Percentiles rank a stretch among this genome's conserved stretches.
These are phyloP conservation scores for Chionomys nivalis DNA, from an alignment of 2,113 vertebrate species.

Conservation along the genomic window DNA sequence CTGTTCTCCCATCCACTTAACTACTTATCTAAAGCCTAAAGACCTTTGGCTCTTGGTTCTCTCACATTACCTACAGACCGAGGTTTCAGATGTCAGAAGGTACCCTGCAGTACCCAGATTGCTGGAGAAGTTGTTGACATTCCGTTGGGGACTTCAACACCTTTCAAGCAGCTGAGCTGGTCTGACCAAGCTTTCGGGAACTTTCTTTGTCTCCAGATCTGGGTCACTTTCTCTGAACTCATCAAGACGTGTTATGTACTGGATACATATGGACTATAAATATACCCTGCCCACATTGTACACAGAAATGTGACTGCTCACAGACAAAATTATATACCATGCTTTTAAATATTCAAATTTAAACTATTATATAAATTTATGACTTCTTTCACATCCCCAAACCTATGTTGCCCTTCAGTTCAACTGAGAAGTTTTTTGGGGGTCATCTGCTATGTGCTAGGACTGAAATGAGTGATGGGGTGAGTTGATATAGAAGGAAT, in stretches of 20 bases:
- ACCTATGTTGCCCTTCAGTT: not conserved
- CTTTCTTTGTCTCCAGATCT: not conserved
- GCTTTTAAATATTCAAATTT: conserved; percentile 27
- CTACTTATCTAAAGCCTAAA: not conserved
- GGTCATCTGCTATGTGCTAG: not conserved
- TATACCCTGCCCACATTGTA: not conserved
- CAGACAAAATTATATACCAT: not conserved
- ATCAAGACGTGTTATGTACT: not conserved
- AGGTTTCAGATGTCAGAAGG: not conserved
- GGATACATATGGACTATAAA: not conserved
- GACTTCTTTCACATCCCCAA: conserved; percentile 36
- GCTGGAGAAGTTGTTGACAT: not conserved
- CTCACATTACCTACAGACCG: not conserved
- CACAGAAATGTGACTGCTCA: not conserved
- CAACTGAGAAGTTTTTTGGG: conserved; percentile 22
- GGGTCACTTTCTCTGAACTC: not conserved
- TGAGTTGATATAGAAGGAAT: not conserved
- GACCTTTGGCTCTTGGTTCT: not conserved
- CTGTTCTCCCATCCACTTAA: not conserved
- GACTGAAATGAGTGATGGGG: not conserved
- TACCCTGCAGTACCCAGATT: not conserved
- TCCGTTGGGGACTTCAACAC: not conserved
- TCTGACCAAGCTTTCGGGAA: not conserved
- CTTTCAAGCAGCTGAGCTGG: not conserved
- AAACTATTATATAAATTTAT: not conserved